phyloP scores from a whole-genome alignment of 2,113 vertebrate genomes.

The Corvus hawaiiensis region DNA sequence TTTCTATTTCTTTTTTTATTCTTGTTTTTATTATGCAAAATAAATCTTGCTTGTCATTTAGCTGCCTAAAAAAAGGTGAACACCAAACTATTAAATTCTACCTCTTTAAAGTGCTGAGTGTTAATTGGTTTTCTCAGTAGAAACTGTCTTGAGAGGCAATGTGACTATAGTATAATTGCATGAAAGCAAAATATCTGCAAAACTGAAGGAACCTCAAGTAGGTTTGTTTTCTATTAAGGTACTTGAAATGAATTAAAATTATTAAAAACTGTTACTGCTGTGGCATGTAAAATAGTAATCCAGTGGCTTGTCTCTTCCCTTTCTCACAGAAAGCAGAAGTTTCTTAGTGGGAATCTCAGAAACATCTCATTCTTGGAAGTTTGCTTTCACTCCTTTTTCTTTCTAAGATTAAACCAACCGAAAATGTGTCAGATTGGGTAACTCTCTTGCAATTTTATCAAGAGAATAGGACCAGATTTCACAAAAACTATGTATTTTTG shows the following conservation, averaged over 20 bases:
- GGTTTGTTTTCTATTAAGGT: constrained; percentile 20
- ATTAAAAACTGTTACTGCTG: neutral
- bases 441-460: neutral
- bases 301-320: neutral
- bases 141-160: constrained; percentile 10
- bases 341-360: neutral
- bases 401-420: neutral
- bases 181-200: constrained; percentile 33
- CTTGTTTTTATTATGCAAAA: neutral
- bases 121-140: constrained; percentile 31
- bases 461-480: neutral
- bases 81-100: neutral
- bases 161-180: neutral
- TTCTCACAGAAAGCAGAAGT: neutral
- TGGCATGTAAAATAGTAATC: neutral
- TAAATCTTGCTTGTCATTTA: neutral
- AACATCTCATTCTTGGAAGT: neutral
- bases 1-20: neutral
- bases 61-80: neutral
- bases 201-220: neutral
- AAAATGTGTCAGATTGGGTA: neutral
- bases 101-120: neutral
- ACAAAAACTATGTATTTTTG: neutral
- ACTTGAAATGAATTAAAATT: constrained; percentile 21
- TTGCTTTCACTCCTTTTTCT: neutral